phyloP scores from a whole-genome alignment of 2,888 invertebrate genomes.

The Hydriomena furcata region DNA sequence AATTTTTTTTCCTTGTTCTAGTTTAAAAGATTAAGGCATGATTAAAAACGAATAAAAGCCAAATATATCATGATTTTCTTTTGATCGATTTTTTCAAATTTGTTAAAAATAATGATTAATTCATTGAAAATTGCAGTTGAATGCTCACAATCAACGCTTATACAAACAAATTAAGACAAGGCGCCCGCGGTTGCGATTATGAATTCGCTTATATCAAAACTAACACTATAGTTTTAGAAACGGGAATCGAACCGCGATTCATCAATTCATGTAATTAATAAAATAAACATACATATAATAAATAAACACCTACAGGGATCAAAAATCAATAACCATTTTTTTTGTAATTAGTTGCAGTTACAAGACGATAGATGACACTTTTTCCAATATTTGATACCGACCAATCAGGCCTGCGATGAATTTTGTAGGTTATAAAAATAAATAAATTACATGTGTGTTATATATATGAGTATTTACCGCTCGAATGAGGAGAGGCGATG shows the following conservation, averaged over 20 bases:
- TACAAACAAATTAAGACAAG: no score
- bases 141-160: no score
- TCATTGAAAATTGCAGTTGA: no score
- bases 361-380: slow-evolving; percentile 3
- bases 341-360: not conserved
- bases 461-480: slow-evolving; percentile 1
- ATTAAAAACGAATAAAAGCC: no score
- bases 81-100: no score
- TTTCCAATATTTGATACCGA: not conserved
- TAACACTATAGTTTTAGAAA: not conserved
- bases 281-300: slow-evolving; percentile 21
- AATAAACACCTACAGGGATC: not conserved
- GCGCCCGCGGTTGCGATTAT: slow-evolving; percentile 6
- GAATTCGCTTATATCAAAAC: not conserved
- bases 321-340: no score
- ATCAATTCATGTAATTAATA: slow-evolving; percentile 10
- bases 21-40: no score
- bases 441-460: slow-evolving; percentile 19
- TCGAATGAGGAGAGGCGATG: slow-evolving; percentile 22
- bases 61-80: no score
- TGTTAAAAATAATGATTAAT: no score
- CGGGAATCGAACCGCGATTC: slow-evolving; percentile 20
- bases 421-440: slow-evolving; percentile 9
- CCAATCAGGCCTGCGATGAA: not conserved
- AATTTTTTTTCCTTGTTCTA: no score